Conservation (phyloP, 1,140 invertebrate genomes). For the Zaprionus davidi region DNA sequence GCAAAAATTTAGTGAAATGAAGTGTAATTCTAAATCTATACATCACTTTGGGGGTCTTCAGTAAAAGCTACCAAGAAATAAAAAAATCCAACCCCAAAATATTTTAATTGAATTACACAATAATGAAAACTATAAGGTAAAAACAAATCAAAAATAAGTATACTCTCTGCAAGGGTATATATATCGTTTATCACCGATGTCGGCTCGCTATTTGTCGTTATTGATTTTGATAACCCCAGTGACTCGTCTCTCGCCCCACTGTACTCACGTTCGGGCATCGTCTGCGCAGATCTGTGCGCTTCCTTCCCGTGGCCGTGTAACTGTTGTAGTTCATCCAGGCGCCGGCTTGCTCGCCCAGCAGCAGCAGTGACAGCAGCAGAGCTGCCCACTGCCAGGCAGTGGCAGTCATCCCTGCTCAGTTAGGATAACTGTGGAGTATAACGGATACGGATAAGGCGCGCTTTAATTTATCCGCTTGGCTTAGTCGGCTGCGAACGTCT, state of each 20-base stretch:
- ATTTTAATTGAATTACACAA: too few species aligned
- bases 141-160: too few species aligned
- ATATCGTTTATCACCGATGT: too few species aligned
- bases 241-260: background rate
- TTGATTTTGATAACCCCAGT: background rate
- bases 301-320: slow-evolving; percentile 55
- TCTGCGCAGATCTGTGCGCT: slow-evolving; percentile 68
- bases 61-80: too few species aligned
- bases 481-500: slow-evolving; percentile 36
- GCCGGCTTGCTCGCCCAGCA: slow-evolving; percentile 14
- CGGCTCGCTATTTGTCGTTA: background rate
- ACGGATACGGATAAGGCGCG: slow-evolving; percentile 14
- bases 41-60: too few species aligned
- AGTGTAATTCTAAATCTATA: too few species aligned
- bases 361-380: slow-evolving; percentile 12
- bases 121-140: too few species aligned
- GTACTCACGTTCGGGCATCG: slow-evolving; percentile 71
- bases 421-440: slow-evolving; percentile 13
- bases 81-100: too few species aligned
- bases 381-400: slow-evolving; percentile 16
- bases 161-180: too few species aligned
- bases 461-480: slow-evolving; percentile 16
- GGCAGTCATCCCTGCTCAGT: slow-evolving; percentile 6
- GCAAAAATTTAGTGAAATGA: too few species aligned
- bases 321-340: slow-evolving; percentile 71